A percentile compares a stretch with the other conserved stretches of the same genome.
These are phyloP conservation scores for Motacilla tschutschensis DNA, from an alignment of 2,113 vertebrate genomes.

Conservation along the genomic window DNA sequence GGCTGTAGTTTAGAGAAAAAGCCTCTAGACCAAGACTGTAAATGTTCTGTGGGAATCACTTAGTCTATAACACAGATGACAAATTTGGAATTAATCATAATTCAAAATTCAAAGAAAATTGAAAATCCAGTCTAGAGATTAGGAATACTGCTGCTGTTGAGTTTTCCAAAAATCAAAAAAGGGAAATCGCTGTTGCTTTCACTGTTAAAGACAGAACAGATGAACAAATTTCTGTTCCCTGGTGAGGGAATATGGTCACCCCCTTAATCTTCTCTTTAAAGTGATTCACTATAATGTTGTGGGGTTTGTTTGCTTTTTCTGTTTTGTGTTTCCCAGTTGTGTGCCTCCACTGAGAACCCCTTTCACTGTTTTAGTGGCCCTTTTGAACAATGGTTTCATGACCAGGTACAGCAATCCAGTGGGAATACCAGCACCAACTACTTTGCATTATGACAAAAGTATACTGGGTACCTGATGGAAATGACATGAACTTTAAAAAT, in stretches of 20 bases:
- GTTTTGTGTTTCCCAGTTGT: neutral
- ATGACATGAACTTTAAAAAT: neutral
- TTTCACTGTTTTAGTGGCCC: neutral
- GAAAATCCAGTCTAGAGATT: neutral
- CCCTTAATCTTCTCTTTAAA: neutral
- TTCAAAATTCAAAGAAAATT: neutral
- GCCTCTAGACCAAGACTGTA: neutral
- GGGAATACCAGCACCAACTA: neutral
- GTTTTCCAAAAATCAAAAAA: neutral
- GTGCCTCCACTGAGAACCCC: neutral
- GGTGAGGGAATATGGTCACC: neutral
- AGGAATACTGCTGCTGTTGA: neutral
- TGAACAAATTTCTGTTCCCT: neutral
- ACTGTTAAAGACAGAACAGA: neutral
- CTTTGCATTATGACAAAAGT: fast-evolving
- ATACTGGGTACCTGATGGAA: neutral
- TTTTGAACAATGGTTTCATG: neutral
- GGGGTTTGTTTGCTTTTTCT: neutral
- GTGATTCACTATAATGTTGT: neutral
- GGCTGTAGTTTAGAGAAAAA: neutral
- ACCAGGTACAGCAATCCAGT: neutral
- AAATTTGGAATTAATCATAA: neutral
- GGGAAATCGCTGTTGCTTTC: neutral
- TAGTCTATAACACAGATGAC: neutral
- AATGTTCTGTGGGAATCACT: neutral